Base-by-base conservation (phyloP, 2,797 vertebrate genomes). In the Numenius phaeopus region DNA sequence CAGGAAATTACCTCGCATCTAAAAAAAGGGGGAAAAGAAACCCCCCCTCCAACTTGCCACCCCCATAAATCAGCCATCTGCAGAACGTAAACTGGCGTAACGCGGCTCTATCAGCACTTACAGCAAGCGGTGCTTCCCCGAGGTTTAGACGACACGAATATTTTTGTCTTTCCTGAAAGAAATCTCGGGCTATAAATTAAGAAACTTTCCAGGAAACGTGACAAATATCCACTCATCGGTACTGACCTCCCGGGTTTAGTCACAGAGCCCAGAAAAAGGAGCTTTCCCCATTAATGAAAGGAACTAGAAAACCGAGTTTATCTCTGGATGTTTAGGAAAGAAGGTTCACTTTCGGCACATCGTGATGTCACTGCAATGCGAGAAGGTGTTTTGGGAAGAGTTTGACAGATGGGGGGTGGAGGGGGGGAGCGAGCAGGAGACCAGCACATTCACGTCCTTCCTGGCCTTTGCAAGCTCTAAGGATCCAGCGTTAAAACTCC, bases 301-400 rank as follows among this genome's bases (percentile, higher is more conserved):
- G 58, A 83, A 40, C 34, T 46, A 23, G 57, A 83, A 71, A 59
- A 57, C n/a, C 22, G 24, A n/a, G 61, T 65, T 80, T 94, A 29
- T 92, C 85, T 82, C 37, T 4, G 13, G 37, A 12, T 7, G 22
- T 54, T 27, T 39, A 62, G 70, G 62, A 57, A 69, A 42, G 61
- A 26, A n/a, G 77, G 86, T 90, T 90, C 77, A 40, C 49, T n/a
- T 14, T 4, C 1, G 0, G 85, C 87, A 15, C 77, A 49, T 46
- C 0, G 0, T 24, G 57, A 66, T 37, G 57, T 66, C 30, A 23
- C 10, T 9, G 83, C 72, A 88, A 86, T 0, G 4, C 0, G 7
- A 96, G 93, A 58, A 95, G 66, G 96, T 59, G 96, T 69, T 89
- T 70, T 13, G 78, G 81, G 75, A 96, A 62, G 69, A 27, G 32